Conservation (phyloP, 1,140 invertebrate genomes). For the Drosophila triauraria region DNA sequence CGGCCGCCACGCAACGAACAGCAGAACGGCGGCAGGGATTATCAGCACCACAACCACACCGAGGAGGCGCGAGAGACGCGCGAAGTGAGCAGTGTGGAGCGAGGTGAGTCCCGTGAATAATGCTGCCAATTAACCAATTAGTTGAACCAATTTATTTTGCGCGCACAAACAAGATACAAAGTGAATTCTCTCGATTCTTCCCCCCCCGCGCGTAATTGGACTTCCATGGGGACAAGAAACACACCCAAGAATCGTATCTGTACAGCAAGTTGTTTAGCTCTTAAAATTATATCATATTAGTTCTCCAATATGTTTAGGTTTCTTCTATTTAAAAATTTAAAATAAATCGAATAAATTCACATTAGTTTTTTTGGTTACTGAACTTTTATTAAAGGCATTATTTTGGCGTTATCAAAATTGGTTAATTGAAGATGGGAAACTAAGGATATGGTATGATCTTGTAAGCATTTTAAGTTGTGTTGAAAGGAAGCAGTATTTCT, state of each 20-base stretch:
- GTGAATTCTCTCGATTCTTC: slow-evolving; percentile 28
- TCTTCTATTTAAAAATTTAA: slow-evolving; percentile 7
- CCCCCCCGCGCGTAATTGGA: slow-evolving; percentile 17
- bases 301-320: slow-evolving; percentile 18
- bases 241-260: slow-evolving; percentile 21
- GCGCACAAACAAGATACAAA: slow-evolving; percentile 44
- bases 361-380: slow-evolving; percentile 15
- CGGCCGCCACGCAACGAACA: slow-evolving; percentile 76
- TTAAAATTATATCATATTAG: slow-evolving; percentile 24
- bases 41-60: slow-evolving; percentile 81
- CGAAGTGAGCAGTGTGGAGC: slow-evolving; percentile 83
- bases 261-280: slow-evolving; percentile 48
- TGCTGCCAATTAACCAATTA: slow-evolving; percentile 56
- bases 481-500: background rate
- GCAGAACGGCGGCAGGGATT: slow-evolving; percentile 75
- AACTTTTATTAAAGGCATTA: slow-evolving; percentile 4
- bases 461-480: background rate
- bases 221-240: slow-evolving; percentile 25
- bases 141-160: slow-evolving; percentile 42
- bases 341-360: slow-evolving; percentile 26
- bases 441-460: too few species aligned
- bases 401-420: background rate
- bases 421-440: background rate
- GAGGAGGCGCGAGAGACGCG: slow-evolving; percentile 79
- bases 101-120: slow-evolving; percentile 70